Base-by-base conservation (phyloP, 1,140 invertebrate genomes). In the Hyles euphorbiae region DNA sequence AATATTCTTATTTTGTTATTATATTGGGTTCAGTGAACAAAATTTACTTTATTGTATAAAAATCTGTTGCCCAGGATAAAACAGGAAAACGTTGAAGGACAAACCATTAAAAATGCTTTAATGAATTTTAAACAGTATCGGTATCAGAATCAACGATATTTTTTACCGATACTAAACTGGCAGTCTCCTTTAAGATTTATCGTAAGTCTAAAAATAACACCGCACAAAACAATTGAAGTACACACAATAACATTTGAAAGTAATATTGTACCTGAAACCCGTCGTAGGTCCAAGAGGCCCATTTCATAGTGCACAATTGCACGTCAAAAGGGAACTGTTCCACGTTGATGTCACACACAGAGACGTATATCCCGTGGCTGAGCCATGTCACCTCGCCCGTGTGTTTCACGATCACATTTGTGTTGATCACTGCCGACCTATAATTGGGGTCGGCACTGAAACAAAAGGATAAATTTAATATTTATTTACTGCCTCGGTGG, bases 211-310 rank as follows among this genome's bases (percentile, higher is more conserved):
- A 22, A 1, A 22, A 22, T 1, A 22, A 22, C 22, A 48, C 1
- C 5, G 5, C 7, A 12, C 6, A n/a, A 48, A 2, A 48, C n/a
- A 48, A 22, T 11, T n/a, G 3, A 9, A 11, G 22, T n/a, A 48
- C 47, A 12, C 1, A 22, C n/a, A 48, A 22, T 48, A 5, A 12
- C 1, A 11, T 48, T 48, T 10, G 5, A 8, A 36, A 22, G 22
- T 53, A 40, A 8, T 8, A 22, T 36, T 2, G 49, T 69, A 97
- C 96, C 93, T 97, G 95, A 85, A 95, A 96, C 32, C 96, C 96
- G 78, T 98, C 97, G 86, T 98, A 98, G 0, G 98, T 98, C 98
- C 98, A 99, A 0, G 96, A 98, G 3, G 97, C 96, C 93, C 97
- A 98, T 86, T 98, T 98, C 91, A 98, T 94, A 43, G 94, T 93